Conservation (phyloP, 2,888 invertebrate genomes). For the Watsonalla binaria region DNA sequence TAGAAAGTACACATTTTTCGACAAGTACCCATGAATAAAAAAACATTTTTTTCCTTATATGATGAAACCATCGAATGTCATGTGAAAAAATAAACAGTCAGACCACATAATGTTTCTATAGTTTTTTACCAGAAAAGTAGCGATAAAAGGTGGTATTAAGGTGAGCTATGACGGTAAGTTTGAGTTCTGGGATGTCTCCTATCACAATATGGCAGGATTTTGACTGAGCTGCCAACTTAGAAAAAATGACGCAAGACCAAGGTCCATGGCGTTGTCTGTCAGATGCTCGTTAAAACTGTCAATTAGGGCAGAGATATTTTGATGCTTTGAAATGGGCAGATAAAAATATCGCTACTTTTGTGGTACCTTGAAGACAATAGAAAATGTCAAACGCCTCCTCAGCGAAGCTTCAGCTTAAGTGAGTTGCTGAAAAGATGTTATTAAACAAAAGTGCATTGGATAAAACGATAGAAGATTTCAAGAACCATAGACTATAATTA, state of each 20-base stretch:
- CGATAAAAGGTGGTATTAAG: background rate
- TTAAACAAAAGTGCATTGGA: slow-evolving; percentile 25
- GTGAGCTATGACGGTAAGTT: too few species aligned
- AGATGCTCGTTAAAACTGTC: too few species aligned
- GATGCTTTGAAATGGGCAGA: too few species aligned
- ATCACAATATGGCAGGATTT: too few species aligned
- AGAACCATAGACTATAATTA: too few species aligned
- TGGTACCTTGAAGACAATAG: background rate
- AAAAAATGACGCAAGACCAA: too few species aligned
- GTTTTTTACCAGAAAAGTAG: slow-evolving; percentile 7
- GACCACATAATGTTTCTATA: slow-evolving; percentile 34
- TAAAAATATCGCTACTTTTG: background rate
- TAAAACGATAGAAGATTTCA: slow-evolving; percentile 18
- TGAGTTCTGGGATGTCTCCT: too few species aligned
- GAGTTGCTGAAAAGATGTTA: too few species aligned
- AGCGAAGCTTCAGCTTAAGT: slow-evolving; percentile 26
- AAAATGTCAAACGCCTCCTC: background rate
- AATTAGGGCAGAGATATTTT: too few species aligned
- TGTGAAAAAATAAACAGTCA: slow-evolving; percentile 47
- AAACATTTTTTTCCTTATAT: background rate
- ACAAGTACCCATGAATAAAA: background rate
- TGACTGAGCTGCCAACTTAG: too few species aligned
- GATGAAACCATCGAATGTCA: slow-evolving; percentile 41
- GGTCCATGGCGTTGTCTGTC: too few species aligned
- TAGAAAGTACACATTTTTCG: too few species aligned